Conservation (phyloP, 2,888 invertebrate genomes). For the Drosophila longiperda region DNA sequence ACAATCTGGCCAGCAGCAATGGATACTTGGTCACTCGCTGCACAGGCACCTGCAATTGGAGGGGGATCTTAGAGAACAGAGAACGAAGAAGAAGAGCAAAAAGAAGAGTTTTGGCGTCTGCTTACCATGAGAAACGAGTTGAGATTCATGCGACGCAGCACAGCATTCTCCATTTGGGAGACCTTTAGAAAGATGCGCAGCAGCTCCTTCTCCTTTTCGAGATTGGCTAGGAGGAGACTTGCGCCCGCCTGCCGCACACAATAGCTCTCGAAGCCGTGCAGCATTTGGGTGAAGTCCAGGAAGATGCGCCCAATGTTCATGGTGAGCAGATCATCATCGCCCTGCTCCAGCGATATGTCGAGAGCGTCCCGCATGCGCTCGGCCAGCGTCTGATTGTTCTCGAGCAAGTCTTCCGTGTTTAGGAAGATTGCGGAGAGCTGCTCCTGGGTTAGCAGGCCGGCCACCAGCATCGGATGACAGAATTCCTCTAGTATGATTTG, state of each 20-base stretch:
- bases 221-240: conserved; percentile 93
- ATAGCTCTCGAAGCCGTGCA: conserved; percentile 97
- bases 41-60: conserved; percentile 90
- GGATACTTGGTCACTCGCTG: conserved; percentile 99
- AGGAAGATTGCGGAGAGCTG: conserved; percentile 96
- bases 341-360: conserved; percentile 93
- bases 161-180: conserved; percentile 98
- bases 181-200: conserved; percentile 96
- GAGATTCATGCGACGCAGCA: conserved; percentile 96
- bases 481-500: conserved; percentile 97
- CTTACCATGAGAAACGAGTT: conserved; percentile 98
- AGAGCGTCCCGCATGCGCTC: conserved; percentile 94
- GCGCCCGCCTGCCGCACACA: conserved; percentile 97
- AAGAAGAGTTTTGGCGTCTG: conserved; percentile 12
- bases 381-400: conserved; percentile 93
- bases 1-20: conserved; percentile 93
- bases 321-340: conserved; percentile 92
- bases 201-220: conserved; percentile 97
- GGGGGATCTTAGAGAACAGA: neutral
- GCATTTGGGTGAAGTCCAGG: conserved; percentile 95
- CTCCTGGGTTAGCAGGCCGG: conserved; percentile 95
- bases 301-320: conserved; percentile 96
- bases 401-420: conserved; percentile 95
- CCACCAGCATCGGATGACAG: conserved; percentile 96
- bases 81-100: conserved; percentile 12